Conservation (phyloP, 1,140 invertebrate species). For the Stegodyphus mimosarum region DNA sequence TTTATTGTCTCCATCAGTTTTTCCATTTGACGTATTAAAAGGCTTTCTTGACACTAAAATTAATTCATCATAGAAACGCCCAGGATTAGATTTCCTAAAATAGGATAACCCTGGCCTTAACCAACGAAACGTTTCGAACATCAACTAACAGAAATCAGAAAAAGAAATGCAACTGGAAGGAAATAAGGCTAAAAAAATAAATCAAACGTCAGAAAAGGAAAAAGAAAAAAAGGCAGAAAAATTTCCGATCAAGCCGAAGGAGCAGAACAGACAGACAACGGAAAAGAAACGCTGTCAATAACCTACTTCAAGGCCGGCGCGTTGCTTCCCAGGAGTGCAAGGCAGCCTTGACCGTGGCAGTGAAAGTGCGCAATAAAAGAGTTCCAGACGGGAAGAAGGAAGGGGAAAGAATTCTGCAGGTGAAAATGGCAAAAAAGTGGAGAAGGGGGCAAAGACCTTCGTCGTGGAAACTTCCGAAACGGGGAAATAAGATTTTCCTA, state of each 20-base stretch:
- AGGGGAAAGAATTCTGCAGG: not conserved
- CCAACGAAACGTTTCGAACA: not conserved
- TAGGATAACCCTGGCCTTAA: too few relatives aligned
- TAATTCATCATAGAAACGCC: too few relatives aligned
- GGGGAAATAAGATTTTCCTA: not conserved
- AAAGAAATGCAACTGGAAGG: not conserved
- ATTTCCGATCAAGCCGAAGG: not conserved
- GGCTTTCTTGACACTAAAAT: too few relatives aligned
- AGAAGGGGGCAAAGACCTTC: conserved; percentile 1
- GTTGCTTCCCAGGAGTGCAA: conserved; percentile 16
- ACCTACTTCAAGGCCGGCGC: conserved; percentile 40
- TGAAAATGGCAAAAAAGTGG: not conserved
- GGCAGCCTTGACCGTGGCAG: conserved; percentile 53
- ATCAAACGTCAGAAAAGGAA: not conserved
- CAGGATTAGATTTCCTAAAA: too few relatives aligned
- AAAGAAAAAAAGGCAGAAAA: not conserved
- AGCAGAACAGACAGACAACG: not conserved
- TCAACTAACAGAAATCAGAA: not conserved
- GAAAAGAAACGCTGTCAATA: conserved; percentile 42
- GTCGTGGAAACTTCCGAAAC: too few relatives aligned
- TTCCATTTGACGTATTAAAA: too few relatives aligned
- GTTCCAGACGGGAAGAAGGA: conserved; percentile 47
- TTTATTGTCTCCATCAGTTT: too few relatives aligned
- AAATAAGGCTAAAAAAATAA: not conserved
- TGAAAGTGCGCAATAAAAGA: conserved; percentile 53